Evolutionary conservation across 2,113 vertebrate species (phyloP).

Genomic region (Pungitius pungitius): DNA sequence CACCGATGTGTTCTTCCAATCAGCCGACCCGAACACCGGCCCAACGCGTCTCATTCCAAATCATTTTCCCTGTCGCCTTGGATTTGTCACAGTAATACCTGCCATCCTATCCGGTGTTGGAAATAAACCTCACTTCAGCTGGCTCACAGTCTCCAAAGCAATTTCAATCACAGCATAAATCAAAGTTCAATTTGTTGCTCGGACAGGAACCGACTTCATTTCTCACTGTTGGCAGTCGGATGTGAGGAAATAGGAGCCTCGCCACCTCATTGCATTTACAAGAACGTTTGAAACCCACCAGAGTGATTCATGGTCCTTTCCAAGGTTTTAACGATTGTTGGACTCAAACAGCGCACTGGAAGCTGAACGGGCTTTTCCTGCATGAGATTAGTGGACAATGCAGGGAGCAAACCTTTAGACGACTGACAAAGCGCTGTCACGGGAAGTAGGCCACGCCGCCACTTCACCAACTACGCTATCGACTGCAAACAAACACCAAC

Average conservation of each 20-base stretch:
- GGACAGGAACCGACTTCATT: conserved; percentile 35
- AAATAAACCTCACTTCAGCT: conserved; percentile 11
- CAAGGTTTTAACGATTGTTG: neutral
- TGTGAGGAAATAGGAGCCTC: conserved; percentile 16
- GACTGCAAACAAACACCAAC: conserved; percentile 25
- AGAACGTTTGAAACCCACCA: neutral
- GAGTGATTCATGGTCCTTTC: neutral
- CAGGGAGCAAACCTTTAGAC: conserved; percentile 21
- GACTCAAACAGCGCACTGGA: neutral
- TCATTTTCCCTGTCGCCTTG: conserved; percentile 24
- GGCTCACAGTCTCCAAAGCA: conserved; percentile 4
- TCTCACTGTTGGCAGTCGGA: conserved; percentile 20
- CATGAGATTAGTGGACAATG: conserved; percentile 38
- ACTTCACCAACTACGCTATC: conserved; percentile 31
- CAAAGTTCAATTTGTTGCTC: conserved; percentile 26
- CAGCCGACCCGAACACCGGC: neutral
- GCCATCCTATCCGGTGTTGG: conserved; percentile 8
- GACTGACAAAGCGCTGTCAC: conserved; percentile 19
- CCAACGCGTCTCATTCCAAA: conserved; percentile 28
- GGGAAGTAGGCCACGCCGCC: conserved; percentile 54
- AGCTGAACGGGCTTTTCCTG: conserved; percentile 16
- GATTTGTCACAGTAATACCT: conserved; percentile 38
- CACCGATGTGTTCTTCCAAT: neutral
- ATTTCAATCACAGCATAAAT: conserved; percentile 30
- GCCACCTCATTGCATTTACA: conserved; percentile 10